A percentile compares a stretch with the other conserved stretches of the same genome.
Conservation (phyloP, 2,113 vertebrate genomes). For the Sitta europaea region DNA sequence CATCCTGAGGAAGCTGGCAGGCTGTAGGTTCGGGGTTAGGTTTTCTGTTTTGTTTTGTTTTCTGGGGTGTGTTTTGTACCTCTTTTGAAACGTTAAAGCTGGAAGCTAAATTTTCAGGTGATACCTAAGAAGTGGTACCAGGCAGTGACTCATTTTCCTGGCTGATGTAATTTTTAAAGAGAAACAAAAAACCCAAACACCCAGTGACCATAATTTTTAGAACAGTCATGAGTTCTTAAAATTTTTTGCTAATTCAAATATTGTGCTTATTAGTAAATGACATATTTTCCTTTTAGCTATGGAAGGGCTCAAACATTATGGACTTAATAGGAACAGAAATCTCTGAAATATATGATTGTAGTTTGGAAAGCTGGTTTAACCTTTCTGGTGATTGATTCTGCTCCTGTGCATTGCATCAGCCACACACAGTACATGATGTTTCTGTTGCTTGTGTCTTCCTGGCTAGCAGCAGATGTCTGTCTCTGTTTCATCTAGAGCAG, state of each 20-base stretch:
- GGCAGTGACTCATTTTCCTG: constrained; percentile 1
- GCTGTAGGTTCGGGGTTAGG: neutral
- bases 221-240: neutral
- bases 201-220: neutral
- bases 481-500: neutral
- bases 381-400: neutral
- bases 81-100: neutral
- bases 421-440: neutral
- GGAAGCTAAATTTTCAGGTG: constrained; percentile 18
- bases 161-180: neutral
- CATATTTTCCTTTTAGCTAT: neutral
- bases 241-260: neutral
- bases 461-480: neutral
- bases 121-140: neutral
- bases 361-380: neutral
- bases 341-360: neutral
- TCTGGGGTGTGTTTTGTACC: neutral
- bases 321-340: neutral
- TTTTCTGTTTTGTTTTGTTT: neutral
- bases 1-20: neutral
- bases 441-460: neutral
- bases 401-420: neutral
- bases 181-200: neutral
- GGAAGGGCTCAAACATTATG: neutral
- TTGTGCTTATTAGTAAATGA: neutral